These are phyloP conservation scores for Ctenodactylus gundi DNA, from an alignment of 2,113 vertebrate genomes.

Conservation along the genomic window DNA sequence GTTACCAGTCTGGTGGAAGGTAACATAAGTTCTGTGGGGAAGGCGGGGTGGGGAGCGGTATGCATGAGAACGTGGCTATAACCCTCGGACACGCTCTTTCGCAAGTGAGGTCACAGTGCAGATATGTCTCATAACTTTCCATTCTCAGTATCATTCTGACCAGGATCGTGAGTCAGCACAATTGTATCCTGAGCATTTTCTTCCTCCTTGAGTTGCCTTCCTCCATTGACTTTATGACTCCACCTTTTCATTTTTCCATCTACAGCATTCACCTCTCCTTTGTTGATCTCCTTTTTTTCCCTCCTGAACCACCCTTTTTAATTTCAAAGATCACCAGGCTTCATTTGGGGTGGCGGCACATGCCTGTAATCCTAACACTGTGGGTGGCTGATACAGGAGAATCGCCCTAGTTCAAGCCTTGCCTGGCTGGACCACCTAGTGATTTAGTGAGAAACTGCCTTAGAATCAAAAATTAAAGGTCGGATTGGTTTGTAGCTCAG, in stretches of 20 bases:
- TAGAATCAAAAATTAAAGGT: no score
- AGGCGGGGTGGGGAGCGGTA: neutral
- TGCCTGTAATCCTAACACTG: no score
- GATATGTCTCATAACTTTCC: conserved; percentile 46
- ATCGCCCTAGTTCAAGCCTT: no score
- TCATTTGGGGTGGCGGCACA: no score
- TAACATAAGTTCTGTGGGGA: conserved; percentile 8
- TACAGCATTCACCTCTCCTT: neutral
- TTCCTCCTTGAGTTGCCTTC: neutral
- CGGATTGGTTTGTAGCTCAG: no score
- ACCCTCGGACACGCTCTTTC: neutral
- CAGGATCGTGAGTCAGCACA: conserved; percentile 38
- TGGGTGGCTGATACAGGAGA: no score
- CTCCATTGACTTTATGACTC: neutral
- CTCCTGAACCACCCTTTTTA: neutral
- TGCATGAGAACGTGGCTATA: neutral
- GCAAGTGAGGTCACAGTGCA: conserved; percentile 7
- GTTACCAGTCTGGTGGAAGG: neutral
- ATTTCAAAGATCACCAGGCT: neutral
- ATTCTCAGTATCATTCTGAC: neutral
- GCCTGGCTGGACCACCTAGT: no score
- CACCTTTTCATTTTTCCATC: neutral
- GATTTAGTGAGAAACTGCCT: no score
- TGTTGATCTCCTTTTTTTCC: neutral
- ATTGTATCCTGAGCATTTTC: neutral